Evolutionary conservation across 2,888 invertebrate species (phyloP).

Genomic region (Metallyticus violacea): DNA sequence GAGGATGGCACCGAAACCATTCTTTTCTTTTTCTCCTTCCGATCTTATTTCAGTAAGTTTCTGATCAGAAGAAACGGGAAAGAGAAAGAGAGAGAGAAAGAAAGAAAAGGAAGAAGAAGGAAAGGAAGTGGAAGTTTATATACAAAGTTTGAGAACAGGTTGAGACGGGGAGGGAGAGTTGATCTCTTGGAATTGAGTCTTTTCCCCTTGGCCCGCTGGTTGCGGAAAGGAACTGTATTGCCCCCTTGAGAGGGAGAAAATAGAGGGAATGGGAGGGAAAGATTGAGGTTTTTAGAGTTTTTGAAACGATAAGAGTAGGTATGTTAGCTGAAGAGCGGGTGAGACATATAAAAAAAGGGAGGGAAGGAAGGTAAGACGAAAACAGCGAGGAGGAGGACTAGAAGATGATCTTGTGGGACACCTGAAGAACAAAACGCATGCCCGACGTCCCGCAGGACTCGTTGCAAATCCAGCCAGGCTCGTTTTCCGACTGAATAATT

Average conservation of each 20-base stretch:
- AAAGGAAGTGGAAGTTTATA: conserved; percentile 9
- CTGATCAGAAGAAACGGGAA: conserved; percentile 8
- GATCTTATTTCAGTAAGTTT: conserved; percentile 15
- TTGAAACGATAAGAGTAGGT: neutral
- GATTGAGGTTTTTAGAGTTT: conserved; percentile 19
- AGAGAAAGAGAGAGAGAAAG: neutral
- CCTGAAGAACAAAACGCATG: conserved; percentile 15
- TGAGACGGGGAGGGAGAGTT: conserved; percentile 3
- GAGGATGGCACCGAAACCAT: conserved; percentile 6
- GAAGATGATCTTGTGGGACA: conserved; percentile 9
- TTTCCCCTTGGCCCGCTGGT: conserved; percentile 8
- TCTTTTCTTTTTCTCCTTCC: neutral
- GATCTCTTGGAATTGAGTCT: conserved; percentile 27
- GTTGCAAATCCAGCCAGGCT: neutral
- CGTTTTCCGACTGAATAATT: conserved; percentile 9
- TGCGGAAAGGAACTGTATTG: conserved; percentile 23
- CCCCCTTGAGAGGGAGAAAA: conserved; percentile 25
- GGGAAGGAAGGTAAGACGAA: neutral
- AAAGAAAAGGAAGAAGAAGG: neutral
- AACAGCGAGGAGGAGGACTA: neutral
- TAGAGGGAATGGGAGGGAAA: conserved; percentile 11
- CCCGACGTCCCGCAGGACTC: neutral
- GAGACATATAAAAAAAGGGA: neutral
- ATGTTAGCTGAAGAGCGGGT: neutral
- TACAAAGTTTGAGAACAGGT: conserved; percentile 27